These are phyloP conservation scores for Hepsetus odoe DNA, from an alignment of 2,113 vertebrate species.

Conservation along the genomic window DNA sequence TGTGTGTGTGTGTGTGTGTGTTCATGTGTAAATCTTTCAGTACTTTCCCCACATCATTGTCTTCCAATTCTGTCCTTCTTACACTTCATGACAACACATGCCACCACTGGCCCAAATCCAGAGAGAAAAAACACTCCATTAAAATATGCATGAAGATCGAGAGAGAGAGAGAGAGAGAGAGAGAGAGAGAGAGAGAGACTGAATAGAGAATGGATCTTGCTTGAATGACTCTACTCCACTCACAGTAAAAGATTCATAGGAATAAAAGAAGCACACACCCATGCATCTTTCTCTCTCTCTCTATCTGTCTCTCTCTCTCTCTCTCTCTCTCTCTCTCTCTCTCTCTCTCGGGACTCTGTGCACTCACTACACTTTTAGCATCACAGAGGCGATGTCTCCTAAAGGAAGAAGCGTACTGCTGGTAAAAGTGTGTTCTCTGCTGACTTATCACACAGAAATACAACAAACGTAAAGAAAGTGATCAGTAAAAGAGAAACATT, in stretches of 20 bases:
- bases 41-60: neutral
- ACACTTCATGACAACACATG: neutral
- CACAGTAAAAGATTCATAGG: slow-evolving; percentile 44
- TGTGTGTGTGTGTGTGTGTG: slow-evolving; percentile 14
- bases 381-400: neutral
- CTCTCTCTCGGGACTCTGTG: neutral
- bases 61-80: neutral
- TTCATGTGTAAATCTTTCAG: too few species aligned
- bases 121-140: slow-evolving; percentile 26
- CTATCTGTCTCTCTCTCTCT: neutral
- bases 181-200: neutral
- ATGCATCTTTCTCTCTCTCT: neutral
- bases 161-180: neutral
- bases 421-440: neutral
- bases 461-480: neutral
- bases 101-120: slow-evolving; percentile 25
- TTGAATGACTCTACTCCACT: slow-evolving; percentile 24
- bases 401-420: slow-evolving; percentile 7
- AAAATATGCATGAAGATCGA: slow-evolving; percentile 36
- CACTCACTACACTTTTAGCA: neutral
- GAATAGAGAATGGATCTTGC: neutral
- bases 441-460: slow-evolving; percentile 4
- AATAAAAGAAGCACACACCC: slow-evolving; percentile 19
- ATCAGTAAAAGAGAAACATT: neutral
- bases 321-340: neutral